Percentiles rank a stretch among this genome's conserved stretches.
Evolutionary conservation across 2,797 vertebrate genomes (phyloP).

Genomic region (Sus cebifrons): DNA sequence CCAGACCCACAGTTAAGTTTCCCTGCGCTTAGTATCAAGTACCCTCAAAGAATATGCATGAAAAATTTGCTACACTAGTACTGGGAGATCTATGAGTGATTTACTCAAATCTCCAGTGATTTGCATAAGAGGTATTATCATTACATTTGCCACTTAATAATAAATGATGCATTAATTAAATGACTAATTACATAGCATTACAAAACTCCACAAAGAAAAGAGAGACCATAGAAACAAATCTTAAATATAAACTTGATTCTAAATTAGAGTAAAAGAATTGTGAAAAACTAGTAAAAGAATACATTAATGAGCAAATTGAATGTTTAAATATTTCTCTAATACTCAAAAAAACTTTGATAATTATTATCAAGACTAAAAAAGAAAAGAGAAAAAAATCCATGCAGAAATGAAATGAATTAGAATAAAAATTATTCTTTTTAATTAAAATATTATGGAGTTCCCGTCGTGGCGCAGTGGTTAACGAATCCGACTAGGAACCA

Average conservation of each 20-base stretch:
- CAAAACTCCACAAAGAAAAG: conserved; percentile 2
- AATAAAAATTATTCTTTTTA: background rate
- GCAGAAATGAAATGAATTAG: conserved; percentile 15
- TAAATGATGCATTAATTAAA: background rate
- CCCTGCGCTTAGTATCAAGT: background rate
- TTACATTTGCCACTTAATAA: background rate
- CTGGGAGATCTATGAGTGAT: background rate
- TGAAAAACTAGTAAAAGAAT: conserved; percentile 25
- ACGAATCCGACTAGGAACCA: too few relatives aligned
- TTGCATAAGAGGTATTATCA: background rate
- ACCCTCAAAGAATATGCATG: background rate
- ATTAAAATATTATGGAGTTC: background rate
- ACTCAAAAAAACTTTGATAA: background rate
- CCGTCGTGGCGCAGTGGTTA: too few relatives aligned
- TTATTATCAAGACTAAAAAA: conserved; percentile 2
- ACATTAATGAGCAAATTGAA: background rate
- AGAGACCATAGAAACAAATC: background rate
- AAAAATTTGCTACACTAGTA: background rate
- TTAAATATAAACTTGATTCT: background rate
- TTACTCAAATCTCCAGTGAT: background rate
- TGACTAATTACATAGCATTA: conserved; percentile 1
- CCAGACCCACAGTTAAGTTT: background rate
- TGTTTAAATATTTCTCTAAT: conserved; percentile 41
- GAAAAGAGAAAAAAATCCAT: background rate
- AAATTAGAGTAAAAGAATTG: conserved; percentile 19